phyloP scores from a whole-genome alignment of 2,113 vertebrate genomes.

The Amphiprion percula region DNA sequence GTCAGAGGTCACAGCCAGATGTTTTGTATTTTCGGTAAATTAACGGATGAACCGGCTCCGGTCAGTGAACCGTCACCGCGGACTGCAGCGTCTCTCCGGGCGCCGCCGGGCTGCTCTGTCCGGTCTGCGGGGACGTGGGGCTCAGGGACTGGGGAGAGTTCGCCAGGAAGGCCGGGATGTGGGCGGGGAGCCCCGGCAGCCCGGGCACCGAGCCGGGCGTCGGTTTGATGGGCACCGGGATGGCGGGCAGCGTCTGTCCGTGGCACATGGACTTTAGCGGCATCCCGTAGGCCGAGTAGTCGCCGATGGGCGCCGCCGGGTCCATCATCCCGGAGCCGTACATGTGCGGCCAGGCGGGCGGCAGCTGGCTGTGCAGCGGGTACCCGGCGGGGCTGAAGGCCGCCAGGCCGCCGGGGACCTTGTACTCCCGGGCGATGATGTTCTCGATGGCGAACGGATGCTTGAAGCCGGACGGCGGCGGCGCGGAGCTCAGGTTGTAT shows the following conservation, averaged over 20 bases:
- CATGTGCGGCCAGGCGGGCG: constrained; percentile 90
- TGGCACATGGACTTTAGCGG: constrained; percentile 92
- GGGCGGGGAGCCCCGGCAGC: constrained; percentile 84
- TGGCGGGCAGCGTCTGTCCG: constrained; percentile 91
- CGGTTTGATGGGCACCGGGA: constrained; percentile 95
- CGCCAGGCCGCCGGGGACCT: constrained; percentile 91
- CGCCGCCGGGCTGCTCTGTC: constrained; percentile 90
- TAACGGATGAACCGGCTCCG: neutral
- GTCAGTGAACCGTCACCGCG: constrained; percentile 90
- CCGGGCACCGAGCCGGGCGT: constrained; percentile 85
- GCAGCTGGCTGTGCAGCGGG: constrained; percentile 90
- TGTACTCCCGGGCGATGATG: constrained; percentile 95
- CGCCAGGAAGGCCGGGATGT: constrained; percentile 89
- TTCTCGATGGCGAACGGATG: constrained; percentile 98
- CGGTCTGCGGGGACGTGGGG: constrained; percentile 91
- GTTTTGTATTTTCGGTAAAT: too few relatives aligned
- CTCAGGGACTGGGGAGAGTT: constrained; percentile 90
- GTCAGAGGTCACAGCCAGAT: constrained; percentile 26
- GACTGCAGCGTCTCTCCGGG: constrained; percentile 90
- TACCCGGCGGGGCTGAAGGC: constrained; percentile 89
- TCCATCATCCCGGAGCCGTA: constrained; percentile 91
- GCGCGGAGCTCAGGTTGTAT: constrained; percentile 82
- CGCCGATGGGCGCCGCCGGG: constrained; percentile 86
- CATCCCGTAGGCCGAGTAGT: constrained; percentile 90
- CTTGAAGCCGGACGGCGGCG: constrained; percentile 92